Evolutionary conservation across 2,797 vertebrate species (phyloP).

Genomic region (Trachops cirrhosus): DNA sequence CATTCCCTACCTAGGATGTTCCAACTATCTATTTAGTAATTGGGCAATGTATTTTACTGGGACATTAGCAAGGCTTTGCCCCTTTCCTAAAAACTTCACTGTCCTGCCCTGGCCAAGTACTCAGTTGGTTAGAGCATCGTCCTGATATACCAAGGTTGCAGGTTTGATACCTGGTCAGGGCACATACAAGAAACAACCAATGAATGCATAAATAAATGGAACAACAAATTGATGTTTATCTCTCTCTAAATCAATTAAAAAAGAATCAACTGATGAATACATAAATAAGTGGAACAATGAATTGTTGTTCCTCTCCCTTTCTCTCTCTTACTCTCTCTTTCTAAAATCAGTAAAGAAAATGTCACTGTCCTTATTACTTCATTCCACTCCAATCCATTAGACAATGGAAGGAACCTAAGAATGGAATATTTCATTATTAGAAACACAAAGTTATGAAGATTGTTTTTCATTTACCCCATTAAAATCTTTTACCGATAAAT

Average conservation of each 20-base stretch:
- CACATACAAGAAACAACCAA: not conserved
- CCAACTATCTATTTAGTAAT: not conserved
- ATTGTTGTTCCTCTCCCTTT: not conserved
- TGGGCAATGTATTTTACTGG: not conserved
- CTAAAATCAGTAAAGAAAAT: not conserved
- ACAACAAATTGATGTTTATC: not conserved
- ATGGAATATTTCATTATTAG: not conserved
- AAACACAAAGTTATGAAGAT: not conserved
- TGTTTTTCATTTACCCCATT: not conserved
- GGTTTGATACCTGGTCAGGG: not conserved
- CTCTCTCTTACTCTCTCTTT: not conserved
- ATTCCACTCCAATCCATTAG: not conserved
- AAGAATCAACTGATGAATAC: not conserved
- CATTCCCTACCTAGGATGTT: not conserved
- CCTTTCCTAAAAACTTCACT: not conserved
- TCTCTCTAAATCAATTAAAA: not conserved
- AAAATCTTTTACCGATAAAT: not conserved
- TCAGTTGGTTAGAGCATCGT: not conserved
- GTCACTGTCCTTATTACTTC: not conserved
- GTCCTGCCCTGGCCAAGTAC: not conserved
- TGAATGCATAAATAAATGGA: not conserved
- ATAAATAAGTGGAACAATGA: not conserved
- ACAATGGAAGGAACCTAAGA: not conserved
- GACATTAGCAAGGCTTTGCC: not conserved
- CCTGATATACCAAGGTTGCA: not conserved